Percentiles rank a stretch among this genome's conserved stretches.
Evolutionary conservation across 2,113 vertebrate species (phyloP).

Genomic region (Elephantulus edwardii): DNA sequence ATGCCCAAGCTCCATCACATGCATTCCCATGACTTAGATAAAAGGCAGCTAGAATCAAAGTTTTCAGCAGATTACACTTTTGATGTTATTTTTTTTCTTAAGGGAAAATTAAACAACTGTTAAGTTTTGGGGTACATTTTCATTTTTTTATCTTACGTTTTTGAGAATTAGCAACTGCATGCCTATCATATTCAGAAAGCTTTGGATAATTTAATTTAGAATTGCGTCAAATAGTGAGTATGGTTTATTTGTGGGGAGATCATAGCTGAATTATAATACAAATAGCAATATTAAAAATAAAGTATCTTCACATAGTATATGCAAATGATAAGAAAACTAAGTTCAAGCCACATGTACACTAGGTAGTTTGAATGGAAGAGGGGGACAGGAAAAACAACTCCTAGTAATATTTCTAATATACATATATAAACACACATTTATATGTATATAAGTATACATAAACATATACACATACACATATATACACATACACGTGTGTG

Average conservation of each 20-base stretch:
- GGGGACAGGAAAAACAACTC: not conserved
- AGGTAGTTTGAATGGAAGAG: not conserved
- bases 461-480: too few species aligned
- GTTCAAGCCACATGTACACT: not conserved
- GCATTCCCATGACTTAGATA: not conserved
- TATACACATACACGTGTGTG: too few species aligned
- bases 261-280: constrained; percentile 43
- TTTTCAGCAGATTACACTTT: not conserved
- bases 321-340: not conserved
- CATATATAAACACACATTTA: too few species aligned
- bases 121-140: not conserved
- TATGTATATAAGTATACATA: too few species aligned
- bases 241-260: constrained; percentile 69
- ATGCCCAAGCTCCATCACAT: not conserved
- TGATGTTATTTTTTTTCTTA: not conserved
- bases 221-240: constrained; percentile 69
- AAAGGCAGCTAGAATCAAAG: not conserved
- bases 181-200: constrained; percentile 56
- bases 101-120: constrained; percentile 50
- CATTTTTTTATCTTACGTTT: constrained; percentile 47
- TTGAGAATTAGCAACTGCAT: constrained; percentile 47
- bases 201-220: constrained; percentile 74
- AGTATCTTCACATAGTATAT: not conserved
- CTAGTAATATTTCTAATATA: too few species aligned
- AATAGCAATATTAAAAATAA: constrained; percentile 63